phyloP scores from a whole-genome alignment of 2,888 invertebrate genomes.

The Phania funesta region DNA sequence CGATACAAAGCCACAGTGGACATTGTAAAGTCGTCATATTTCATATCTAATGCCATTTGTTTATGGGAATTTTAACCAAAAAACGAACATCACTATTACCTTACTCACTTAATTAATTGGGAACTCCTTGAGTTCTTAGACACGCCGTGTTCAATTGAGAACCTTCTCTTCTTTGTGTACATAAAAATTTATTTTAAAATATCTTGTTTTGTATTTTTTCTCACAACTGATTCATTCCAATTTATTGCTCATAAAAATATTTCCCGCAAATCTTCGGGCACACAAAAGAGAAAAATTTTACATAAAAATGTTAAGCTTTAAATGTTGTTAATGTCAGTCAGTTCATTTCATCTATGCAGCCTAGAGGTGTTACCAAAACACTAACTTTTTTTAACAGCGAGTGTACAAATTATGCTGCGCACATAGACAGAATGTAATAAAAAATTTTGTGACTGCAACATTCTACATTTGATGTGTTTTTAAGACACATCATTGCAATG shows the following conservation, averaged over 20 bases:
- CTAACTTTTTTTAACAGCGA: constrained; percentile 2
- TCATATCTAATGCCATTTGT: too few species aligned
- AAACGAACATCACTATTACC: too few species aligned
- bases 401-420: constrained; percentile 26
- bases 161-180: too few species aligned
- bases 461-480: constrained; percentile 23
- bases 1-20: too few species aligned
- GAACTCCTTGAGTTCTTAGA: too few species aligned
- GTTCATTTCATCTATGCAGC: constrained; percentile 45
- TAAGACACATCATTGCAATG: not conserved
- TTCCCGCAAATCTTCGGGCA: constrained; percentile 43
- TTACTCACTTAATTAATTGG: too few species aligned
- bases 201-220: constrained; percentile 2
- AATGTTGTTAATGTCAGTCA: constrained; percentile 42
- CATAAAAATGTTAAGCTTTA: not conserved
- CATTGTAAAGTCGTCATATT: too few species aligned
- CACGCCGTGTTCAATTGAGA: too few species aligned
- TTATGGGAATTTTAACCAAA: too few species aligned
- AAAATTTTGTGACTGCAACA: constrained; percentile 20
- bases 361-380: constrained; percentile 46
- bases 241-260: constrained; percentile 57
- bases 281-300: not conserved
- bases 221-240: constrained; percentile 39
- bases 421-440: not conserved
- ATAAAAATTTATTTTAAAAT: too few species aligned